Percentiles rank a stretch among this genome's conserved stretches.
phyloP scores from a whole-genome alignment of 2,797 vertebrate genomes.

The Microctenopoma steveboyesi region DNA sequence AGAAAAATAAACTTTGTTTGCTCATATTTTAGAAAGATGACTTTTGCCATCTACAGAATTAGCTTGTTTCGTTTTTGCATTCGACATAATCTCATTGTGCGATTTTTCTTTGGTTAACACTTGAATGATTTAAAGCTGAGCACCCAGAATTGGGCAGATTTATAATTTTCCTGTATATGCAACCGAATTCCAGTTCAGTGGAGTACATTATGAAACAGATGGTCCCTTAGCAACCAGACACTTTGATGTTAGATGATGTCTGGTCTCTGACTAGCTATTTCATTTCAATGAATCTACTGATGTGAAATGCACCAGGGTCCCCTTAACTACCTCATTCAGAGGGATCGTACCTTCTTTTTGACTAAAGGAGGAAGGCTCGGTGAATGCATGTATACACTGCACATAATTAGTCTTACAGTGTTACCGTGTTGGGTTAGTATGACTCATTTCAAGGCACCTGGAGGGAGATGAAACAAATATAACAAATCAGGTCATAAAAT shows the following conservation, averaged over 20 bases:
- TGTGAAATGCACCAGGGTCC: constrained; percentile 53
- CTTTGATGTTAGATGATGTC: constrained; percentile 79
- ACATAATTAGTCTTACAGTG: constrained; percentile 14
- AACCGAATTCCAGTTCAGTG: constrained; percentile 60
- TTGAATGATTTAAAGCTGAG: constrained; percentile 61
- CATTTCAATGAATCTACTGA: constrained; percentile 68
- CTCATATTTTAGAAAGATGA: constrained; percentile 12
- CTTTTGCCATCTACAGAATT: constrained; percentile 29
- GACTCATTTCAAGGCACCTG: constrained; percentile 25
- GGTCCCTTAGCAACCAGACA: constrained; percentile 72
- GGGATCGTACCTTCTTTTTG: constrained; percentile 31
- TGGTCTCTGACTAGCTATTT: constrained; percentile 67
- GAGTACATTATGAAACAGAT: constrained; percentile 77
- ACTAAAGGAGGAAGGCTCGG: constrained; percentile 26
- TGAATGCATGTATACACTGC: constrained; percentile 3
- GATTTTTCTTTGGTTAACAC: constrained; percentile 52
- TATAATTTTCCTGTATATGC: constrained; percentile 69
- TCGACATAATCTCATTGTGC: constrained; percentile 39
- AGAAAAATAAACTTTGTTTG: constrained; percentile 16
- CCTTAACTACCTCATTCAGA: constrained; percentile 51
- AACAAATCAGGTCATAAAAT: constrained; percentile 32
- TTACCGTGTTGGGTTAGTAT: constrained; percentile 10
- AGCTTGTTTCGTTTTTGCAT: constrained; percentile 42
- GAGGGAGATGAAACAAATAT: constrained; percentile 11
- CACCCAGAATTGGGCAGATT: constrained; percentile 42